Percentiles rank a stretch among this genome's conserved stretches.
Conservation (phyloP, 1,140 invertebrate species). For the Belonocnema kinseyi region DNA sequence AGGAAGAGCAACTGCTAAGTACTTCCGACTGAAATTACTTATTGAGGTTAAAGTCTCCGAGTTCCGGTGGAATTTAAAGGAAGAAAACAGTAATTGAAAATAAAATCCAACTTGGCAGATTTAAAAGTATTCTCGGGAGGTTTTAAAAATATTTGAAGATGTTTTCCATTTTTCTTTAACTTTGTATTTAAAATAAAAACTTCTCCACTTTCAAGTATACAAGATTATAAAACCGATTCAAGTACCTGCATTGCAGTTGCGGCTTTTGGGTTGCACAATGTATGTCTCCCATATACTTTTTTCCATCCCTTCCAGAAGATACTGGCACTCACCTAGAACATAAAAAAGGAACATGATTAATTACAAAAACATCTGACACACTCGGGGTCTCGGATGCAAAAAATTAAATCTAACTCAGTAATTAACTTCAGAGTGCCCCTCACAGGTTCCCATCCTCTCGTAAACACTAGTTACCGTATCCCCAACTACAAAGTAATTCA, state of each 20-base stretch:
- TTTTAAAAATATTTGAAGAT: too few species aligned
- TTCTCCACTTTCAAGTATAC: background rate
- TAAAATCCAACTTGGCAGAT: too few species aligned
- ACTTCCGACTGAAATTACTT: constrained; percentile 14
- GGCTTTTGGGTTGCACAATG: constrained; percentile 41
- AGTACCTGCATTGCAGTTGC: constrained; percentile 52
- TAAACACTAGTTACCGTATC: constrained; percentile 18
- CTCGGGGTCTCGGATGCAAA: background rate
- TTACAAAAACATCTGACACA: background rate
- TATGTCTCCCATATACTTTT: constrained; percentile 39
- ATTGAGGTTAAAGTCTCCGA: constrained; percentile 6
- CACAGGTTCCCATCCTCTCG: background rate
- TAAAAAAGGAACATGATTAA: constrained; percentile 34
- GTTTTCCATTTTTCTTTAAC: too few species aligned
- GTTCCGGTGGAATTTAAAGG: background rate
- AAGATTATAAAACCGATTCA: constrained; percentile 25
- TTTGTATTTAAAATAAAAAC: background rate
- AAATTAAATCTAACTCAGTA: constrained; percentile 14
- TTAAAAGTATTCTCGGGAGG: too few species aligned
- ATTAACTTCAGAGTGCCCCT: background rate
- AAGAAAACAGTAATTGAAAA: too few species aligned
- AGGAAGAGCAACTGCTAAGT: constrained; percentile 17
- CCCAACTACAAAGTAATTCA: constrained; percentile 24
- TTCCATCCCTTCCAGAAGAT: constrained; percentile 46
- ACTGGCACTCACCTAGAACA: constrained; percentile 52